A percentile compares a stretch with the other conserved stretches of the same genome.
Evolutionary conservation across 92 coral and sea anemone genomes (phyloP).

Genomic region (Desmophyllum pertusum): DNA sequence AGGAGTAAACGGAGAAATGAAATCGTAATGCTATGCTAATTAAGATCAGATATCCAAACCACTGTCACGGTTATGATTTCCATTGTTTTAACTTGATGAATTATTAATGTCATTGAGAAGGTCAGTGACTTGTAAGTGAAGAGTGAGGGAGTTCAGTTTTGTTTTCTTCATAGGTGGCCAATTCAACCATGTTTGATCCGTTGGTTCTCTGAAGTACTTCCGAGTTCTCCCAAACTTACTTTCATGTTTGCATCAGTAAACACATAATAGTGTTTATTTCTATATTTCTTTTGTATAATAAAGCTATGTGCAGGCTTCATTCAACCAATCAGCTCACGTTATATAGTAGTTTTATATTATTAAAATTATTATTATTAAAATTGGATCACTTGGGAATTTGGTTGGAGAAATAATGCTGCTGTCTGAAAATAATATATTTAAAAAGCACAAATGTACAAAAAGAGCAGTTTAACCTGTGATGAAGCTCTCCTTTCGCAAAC

Average conservation of each 20-base stretch:
- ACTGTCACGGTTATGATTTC: too few relatives aligned
- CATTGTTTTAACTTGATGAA: too few relatives aligned
- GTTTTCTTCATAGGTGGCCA: too few relatives aligned
- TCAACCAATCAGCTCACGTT: not conserved
- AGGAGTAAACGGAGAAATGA: too few relatives aligned
- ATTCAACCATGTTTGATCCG: not conserved
- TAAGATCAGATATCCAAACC: too few relatives aligned
- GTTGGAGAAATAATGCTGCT: not conserved
- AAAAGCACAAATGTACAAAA: not conserved
- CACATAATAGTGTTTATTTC: not conserved
- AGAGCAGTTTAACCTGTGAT: not conserved
- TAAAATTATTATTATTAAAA: not conserved
- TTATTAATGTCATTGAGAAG: too few relatives aligned
- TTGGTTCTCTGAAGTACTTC: not conserved
- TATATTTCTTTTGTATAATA: not conserved
- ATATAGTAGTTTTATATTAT: not conserved
- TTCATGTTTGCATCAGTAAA: not conserved
- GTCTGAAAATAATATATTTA: not conserved
- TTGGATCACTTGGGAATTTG: too few relatives aligned
- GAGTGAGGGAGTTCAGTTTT: too few relatives aligned
- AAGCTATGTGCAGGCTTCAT: not conserved
- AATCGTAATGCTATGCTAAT: too few relatives aligned
- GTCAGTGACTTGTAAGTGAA: too few relatives aligned
- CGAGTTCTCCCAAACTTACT: not conserved
- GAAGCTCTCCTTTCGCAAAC: not conserved